These are phyloP conservation scores for Pseudomyrmex pallidus DNA, from an alignment of 1,140 invertebrate species.

Conservation along the genomic window DNA sequence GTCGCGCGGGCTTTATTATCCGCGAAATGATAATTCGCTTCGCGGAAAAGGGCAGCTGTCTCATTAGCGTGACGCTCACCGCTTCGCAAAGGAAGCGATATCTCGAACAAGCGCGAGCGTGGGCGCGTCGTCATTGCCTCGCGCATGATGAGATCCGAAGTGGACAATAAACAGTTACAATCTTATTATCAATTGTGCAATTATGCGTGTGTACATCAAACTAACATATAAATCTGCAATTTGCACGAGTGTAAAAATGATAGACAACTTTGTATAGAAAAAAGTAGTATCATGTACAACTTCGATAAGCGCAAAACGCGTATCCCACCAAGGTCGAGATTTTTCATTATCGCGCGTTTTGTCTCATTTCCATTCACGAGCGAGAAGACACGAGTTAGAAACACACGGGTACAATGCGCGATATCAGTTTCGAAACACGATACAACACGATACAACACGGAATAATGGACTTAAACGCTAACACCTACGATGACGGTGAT, in stretches of 20 bases:
- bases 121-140: slow-evolving; percentile 19
- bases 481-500: slow-evolving; percentile 42
- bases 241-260: background rate
- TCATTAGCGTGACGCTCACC: slow-evolving; percentile 67
- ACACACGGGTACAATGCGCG: slow-evolving; percentile 44
- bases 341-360: slow-evolving; percentile 16
- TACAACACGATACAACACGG: slow-evolving; percentile 46
- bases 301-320: background rate
- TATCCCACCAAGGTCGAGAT: background rate
- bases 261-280: background rate
- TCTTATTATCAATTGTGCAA: background rate
- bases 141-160: slow-evolving; percentile 24
- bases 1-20: slow-evolving; percentile 70
- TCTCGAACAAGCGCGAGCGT: background rate
- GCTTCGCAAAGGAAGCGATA: slow-evolving; percentile 51
- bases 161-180: background rate
- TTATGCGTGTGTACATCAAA: no score
- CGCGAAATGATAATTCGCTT: slow-evolving; percentile 74
- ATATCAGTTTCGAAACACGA: slow-evolving; percentile 55
- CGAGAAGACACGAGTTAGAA: slow-evolving; percentile 31
- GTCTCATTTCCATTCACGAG: slow-evolving; percentile 24
- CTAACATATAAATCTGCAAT: background rate
- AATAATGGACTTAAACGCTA: slow-evolving; percentile 57
- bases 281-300: background rate
- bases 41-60: slow-evolving; percentile 75